phyloP scores from a whole-genome alignment of 2,888 invertebrate species.

The Petrolisthes manimaculis region DNA sequence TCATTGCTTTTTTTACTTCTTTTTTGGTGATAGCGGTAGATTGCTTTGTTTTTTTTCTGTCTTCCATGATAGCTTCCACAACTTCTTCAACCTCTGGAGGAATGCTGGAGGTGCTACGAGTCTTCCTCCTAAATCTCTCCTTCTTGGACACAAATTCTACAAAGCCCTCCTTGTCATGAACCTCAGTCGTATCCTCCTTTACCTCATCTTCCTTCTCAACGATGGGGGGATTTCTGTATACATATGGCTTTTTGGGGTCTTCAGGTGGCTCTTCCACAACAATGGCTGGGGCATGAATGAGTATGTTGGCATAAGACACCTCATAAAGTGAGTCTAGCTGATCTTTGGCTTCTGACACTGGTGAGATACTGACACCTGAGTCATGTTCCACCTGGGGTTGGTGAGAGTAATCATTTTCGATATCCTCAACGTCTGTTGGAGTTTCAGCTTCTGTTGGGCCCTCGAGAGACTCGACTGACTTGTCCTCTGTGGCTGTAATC shows the following conservation, averaged over 20 bases:
- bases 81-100: constrained; percentile 46
- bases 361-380: constrained; percentile 24
- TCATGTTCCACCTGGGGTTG: constrained; percentile 26
- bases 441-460: constrained; percentile 7
- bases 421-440: neutral
- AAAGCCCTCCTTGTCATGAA: constrained; percentile 57
- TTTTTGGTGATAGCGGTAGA: constrained; percentile 4
- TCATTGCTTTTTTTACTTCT: neutral
- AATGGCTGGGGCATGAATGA: constrained; percentile 42
- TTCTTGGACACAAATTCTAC: constrained; percentile 49
- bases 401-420: neutral
- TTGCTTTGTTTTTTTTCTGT: constrained; percentile 19
- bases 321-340: neutral
- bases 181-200: neutral
- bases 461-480: constrained; percentile 24
- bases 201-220: constrained; percentile 26
- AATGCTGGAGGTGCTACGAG: constrained; percentile 40
- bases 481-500: constrained; percentile 7
- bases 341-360: constrained; percentile 2
- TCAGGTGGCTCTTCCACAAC: constrained; percentile 30
- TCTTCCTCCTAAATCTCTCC: constrained; percentile 54
- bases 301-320: constrained; percentile 51
- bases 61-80: constrained; percentile 42
- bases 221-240: constrained; percentile 38
- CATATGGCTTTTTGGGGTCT: constrained; percentile 50